phyloP scores from a whole-genome alignment of 1,140 invertebrate genomes.

The Sitophilus oryzae region DNA sequence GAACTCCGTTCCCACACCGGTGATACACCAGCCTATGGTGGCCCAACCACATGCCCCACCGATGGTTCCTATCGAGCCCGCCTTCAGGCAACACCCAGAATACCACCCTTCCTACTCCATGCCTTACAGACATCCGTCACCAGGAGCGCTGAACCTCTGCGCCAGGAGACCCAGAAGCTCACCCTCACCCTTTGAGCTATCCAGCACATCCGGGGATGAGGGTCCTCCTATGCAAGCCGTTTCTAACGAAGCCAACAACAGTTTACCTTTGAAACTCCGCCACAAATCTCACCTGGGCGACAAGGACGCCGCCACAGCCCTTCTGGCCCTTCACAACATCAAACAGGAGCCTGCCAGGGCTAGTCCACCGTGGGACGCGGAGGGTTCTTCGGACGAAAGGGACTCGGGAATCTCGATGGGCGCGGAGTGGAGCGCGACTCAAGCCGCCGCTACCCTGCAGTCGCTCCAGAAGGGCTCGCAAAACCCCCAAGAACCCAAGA shows the following conservation, averaged over 20 bases:
- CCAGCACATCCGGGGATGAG: conserved; percentile 68
- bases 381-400: conserved; percentile 79
- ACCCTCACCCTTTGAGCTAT: conserved; percentile 59
- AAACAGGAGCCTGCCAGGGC: conserved; percentile 74
- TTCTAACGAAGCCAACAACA: conserved; percentile 50
- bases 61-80: conserved; percentile 37
- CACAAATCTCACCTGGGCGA: conserved; percentile 88
- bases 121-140: conserved; percentile 40
- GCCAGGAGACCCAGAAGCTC: conserved; percentile 41
- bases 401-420: conserved; percentile 83
- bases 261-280: conserved; percentile 79
- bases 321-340: conserved; percentile 72
- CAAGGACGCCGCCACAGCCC: conserved; percentile 74
- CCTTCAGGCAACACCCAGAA: conserved; percentile 39
- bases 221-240: conserved; percentile 46
- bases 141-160: conserved; percentile 61
- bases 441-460: conserved; percentile 37
- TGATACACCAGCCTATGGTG: conserved; percentile 58
- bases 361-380: conserved; percentile 74
- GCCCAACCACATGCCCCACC: conserved; percentile 43
- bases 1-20: conserved; percentile 60
- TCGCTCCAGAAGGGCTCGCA: conserved; percentile 46
- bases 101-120: conserved; percentile 35
- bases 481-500: conserved; percentile 44
- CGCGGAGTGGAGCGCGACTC: conserved; percentile 55